These are phyloP conservation scores for Cheilosia pagana DNA, from an alignment of 2,888 invertebrate species.

Conservation along the genomic window DNA sequence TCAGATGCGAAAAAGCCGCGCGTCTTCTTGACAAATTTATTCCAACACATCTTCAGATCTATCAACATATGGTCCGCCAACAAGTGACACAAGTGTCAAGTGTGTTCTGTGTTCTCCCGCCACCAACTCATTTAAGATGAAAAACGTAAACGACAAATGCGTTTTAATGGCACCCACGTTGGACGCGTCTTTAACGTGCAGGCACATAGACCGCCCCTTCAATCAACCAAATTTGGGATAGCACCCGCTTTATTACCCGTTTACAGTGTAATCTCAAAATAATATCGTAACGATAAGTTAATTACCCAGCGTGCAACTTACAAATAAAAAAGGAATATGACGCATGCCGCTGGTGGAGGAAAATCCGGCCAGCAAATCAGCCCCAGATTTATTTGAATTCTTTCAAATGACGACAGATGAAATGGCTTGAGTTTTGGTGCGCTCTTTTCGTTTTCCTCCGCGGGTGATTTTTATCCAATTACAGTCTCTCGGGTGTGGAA, in stretches of 20 bases:
- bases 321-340: constrained; percentile 32
- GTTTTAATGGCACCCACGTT: constrained; percentile 3
- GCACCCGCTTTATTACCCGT: constrained; percentile 55
- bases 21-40: constrained; percentile 54
- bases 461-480: constrained; percentile 53
- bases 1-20: constrained; percentile 30
- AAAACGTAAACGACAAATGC: neutral
- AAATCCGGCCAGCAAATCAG: constrained; percentile 59
- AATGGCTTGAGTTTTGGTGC: constrained; percentile 20
- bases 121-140: constrained; percentile 21
- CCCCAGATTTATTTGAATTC: constrained; percentile 66
- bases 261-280: constrained; percentile 65
- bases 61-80: constrained; percentile 46
- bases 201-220: constrained; percentile 29
- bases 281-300: constrained; percentile 73
- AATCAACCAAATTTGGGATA: constrained; percentile 42
- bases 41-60: constrained; percentile 30
- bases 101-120: constrained; percentile 2
- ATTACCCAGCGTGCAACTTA: constrained; percentile 39
- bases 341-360: constrained; percentile 39
- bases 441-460: constrained; percentile 10
- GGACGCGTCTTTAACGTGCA: neutral
- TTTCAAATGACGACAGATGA: constrained; percentile 57
- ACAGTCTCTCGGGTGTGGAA: constrained; percentile 14
- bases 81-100: constrained; percentile 13